Conservation (phyloP, 1,140 invertebrate genomes). For the Delia radicum region DNA sequence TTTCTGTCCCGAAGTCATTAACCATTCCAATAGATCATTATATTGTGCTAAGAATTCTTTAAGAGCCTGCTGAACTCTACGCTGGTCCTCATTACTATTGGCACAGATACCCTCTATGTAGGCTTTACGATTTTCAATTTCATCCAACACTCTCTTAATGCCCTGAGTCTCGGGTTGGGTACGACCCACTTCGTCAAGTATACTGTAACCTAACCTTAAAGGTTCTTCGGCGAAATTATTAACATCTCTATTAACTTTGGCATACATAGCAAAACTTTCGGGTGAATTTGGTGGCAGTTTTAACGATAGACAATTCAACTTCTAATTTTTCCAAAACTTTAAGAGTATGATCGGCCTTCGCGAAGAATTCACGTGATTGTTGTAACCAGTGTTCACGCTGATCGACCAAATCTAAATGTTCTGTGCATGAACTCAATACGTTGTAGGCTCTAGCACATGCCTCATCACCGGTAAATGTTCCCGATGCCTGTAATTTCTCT, state of each 20-base stretch:
- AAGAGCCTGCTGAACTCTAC: constrained; percentile 67
- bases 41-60: constrained; percentile 71
- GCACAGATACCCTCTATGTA: constrained; percentile 68
- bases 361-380: constrained; percentile 74
- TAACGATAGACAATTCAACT: constrained; percentile 69
- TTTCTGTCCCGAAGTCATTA: constrained; percentile 66
- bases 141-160: constrained; percentile 67
- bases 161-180: constrained; percentile 68
- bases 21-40: constrained; percentile 71
- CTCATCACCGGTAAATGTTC: constrained; percentile 71
- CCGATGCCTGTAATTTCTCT: constrained; percentile 70
- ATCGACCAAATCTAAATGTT: constrained; percentile 73
- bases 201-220: constrained; percentile 70
- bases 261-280: constrained; percentile 68
- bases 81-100: constrained; percentile 71
- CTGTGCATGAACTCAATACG: constrained; percentile 71
- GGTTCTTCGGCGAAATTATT: constrained; percentile 61
- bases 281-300: constrained; percentile 65
- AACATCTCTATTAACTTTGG: constrained; percentile 64
- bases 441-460: constrained; percentile 70
- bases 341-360: constrained; percentile 71
- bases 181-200: constrained; percentile 71
- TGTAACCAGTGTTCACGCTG: constrained; percentile 68
- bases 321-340: constrained; percentile 77
- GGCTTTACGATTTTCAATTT: constrained; percentile 74